phyloP scores from a whole-genome alignment of 2,797 vertebrate genomes.

The Danio kyathit region DNA sequence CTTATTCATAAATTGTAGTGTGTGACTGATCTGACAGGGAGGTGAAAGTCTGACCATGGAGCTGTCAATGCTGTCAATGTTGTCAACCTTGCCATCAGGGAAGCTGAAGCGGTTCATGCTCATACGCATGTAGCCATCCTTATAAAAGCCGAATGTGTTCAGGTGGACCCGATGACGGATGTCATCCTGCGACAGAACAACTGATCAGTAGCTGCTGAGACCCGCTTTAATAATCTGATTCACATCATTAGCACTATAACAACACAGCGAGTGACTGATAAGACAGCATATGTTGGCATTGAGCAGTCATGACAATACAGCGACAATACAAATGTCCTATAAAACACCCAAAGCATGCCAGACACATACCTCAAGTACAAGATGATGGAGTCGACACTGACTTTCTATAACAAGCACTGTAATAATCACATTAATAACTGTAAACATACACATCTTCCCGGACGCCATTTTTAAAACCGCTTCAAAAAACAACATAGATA shows the following conservation, averaged over 20 bases:
- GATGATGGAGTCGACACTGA: conserved; percentile 64
- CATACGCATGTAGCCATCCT: conserved; percentile 83
- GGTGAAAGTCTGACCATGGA: conserved; percentile 57
- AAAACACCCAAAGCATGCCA: not conserved
- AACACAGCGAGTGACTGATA: not conserved
- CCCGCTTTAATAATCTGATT: not conserved
- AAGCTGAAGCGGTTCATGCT: conserved; percentile 79
- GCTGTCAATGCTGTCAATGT: conserved; percentile 68
- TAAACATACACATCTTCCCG: conserved; percentile 58
- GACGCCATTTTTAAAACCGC: conserved; percentile 65
- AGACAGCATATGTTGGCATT: not conserved
- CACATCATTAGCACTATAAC: not conserved
- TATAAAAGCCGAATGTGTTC: conserved; percentile 89
- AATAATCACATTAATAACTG: conserved; percentile 52
- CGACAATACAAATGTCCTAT: not conserved
- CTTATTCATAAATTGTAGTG: no score
- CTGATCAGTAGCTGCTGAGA: not conserved
- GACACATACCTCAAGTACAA: conserved; percentile 65
- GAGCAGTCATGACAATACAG: not conserved
- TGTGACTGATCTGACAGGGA: not conserved
- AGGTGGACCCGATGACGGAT: conserved; percentile 86
- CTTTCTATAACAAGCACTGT: conserved; percentile 49
- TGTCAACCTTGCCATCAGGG: conserved; percentile 44
- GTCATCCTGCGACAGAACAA: conserved; percentile 76
- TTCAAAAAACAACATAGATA: conserved; percentile 38